phyloP scores from a whole-genome alignment of 2,888 invertebrate species.

The Eupeodes latifasciatus region DNA sequence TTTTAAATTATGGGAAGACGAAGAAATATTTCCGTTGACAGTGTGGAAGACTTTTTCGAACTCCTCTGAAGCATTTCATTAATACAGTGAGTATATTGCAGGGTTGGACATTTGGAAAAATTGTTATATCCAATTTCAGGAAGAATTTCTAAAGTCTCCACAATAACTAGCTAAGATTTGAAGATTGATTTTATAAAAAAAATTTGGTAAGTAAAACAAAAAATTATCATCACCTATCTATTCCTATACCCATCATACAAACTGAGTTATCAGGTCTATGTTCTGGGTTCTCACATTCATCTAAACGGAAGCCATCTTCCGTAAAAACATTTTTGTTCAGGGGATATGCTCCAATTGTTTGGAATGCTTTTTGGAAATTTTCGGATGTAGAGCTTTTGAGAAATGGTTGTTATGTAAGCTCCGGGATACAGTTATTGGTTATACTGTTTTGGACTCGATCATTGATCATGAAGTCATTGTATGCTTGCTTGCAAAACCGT shows the following conservation, averaged over 20 bases:
- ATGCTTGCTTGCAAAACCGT: conserved; percentile 56
- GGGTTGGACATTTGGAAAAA: not conserved
- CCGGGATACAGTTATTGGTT: not conserved
- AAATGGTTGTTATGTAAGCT: not conserved
- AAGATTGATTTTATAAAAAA: not conserved
- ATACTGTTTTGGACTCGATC: not conserved
- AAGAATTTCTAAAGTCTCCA: not conserved
- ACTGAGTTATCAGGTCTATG: not conserved
- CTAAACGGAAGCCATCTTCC: not conserved
- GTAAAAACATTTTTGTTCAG: not conserved
- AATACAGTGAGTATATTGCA: not conserved
- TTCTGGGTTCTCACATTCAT: not conserved
- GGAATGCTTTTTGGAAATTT: conserved; percentile 17
- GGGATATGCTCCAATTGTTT: not conserved
- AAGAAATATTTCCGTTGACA: not conserved
- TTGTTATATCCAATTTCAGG: not conserved
- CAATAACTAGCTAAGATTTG: not conserved
- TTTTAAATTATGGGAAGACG: not conserved
- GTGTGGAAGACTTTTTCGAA: not conserved
- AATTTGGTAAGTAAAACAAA: not conserved
- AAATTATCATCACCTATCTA: not conserved
- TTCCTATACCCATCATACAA: not conserved
- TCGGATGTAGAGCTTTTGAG: not conserved
- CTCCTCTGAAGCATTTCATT: not conserved
- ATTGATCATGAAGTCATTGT: conserved; percentile 31